Evolutionary conservation across 2,888 invertebrate species (phyloP).

Genomic region (Pachydiplax longipennis): DNA sequence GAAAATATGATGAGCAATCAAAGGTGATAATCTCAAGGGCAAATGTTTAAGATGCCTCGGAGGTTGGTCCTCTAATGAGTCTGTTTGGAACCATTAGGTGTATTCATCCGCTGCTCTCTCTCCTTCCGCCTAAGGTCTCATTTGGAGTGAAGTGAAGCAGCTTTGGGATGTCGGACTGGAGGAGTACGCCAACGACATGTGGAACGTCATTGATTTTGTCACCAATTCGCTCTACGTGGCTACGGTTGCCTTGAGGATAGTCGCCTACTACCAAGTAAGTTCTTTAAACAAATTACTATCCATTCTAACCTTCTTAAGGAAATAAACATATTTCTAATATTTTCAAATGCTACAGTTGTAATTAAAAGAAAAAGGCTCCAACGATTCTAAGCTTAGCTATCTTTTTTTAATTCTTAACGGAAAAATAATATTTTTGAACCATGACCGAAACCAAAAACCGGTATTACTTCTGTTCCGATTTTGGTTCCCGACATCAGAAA

Average conservation of each 20-base stretch:
- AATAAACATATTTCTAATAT: no score
- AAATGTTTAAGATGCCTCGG: neutral
- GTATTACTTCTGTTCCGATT: no score
- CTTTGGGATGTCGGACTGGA: conserved; percentile 97
- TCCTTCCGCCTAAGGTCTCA: conserved; percentile 75
- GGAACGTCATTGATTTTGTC: conserved; percentile 99
- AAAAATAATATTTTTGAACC: no score
- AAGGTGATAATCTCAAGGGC: neutral
- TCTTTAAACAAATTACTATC: no score
- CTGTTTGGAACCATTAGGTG: conserved; percentile 4
- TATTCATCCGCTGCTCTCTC: conserved; percentile 6
- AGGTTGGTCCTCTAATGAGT: neutral
- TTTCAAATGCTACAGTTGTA: no score
- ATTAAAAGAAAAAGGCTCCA: no score
- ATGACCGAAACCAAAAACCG: no score
- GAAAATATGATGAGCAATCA: neutral
- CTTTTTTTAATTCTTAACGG: no score
- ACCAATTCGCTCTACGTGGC: conserved; percentile 98
- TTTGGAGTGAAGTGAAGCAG: conserved; percentile 99
- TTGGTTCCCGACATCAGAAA: no score
- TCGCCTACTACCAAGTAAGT: conserved; percentile 92
- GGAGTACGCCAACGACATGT: conserved; percentile 98
- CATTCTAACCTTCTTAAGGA: no score
- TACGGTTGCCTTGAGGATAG: conserved; percentile 91
- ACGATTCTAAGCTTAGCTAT: no score